Evolutionary conservation across 2,113 vertebrate genomes (phyloP).

Genomic region (Petaurus breviceps): DNA sequence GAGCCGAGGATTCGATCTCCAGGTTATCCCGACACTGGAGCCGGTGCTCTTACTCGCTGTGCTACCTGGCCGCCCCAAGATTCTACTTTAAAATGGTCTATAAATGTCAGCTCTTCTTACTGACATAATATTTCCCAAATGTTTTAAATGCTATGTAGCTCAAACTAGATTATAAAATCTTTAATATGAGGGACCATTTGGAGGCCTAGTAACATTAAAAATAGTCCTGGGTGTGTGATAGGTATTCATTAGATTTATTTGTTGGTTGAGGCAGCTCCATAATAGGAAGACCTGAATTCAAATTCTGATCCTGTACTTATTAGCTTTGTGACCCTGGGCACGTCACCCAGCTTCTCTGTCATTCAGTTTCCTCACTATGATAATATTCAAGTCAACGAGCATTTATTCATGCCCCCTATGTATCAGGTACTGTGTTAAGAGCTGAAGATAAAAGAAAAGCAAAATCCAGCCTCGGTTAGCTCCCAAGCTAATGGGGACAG

Average conservation of each 20-base stretch:
- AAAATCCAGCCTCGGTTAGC: background rate
- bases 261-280: background rate
- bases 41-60: too few relatives aligned
- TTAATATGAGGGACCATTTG: constrained; percentile 1
- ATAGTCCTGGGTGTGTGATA: background rate
- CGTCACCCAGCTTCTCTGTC: background rate
- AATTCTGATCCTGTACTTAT: background rate
- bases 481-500: background rate
- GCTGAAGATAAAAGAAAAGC: background rate
- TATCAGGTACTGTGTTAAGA: background rate
- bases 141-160: background rate
- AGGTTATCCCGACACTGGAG: too few relatives aligned
- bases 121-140: background rate
- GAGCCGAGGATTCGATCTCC: too few relatives aligned
- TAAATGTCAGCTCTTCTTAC: background rate
- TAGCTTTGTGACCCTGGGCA: background rate
- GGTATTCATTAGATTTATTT: background rate
- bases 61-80: too few relatives aligned
- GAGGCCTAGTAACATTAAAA: background rate
- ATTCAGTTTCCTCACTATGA: background rate
- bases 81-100: background rate
- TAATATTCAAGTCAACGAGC: background rate
- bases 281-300: background rate
- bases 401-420: background rate
- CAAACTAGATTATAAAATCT: background rate